Percentiles rank a stretch among this genome's conserved stretches.
Conservation (phyloP, 2,113 vertebrate genomes). For the Rhinopomastus cyanomelas region DNA sequence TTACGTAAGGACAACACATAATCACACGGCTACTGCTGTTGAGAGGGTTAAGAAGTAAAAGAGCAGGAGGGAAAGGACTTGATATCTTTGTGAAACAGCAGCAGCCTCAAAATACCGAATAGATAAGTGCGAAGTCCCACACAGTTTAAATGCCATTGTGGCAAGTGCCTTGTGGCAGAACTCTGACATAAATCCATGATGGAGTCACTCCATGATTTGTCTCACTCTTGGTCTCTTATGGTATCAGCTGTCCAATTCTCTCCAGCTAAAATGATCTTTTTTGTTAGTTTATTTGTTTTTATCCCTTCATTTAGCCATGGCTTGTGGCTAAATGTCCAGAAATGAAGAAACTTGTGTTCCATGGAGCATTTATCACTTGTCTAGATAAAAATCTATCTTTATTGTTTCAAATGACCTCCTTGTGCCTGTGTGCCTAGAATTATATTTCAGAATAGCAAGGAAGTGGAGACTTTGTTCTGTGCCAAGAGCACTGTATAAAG, state of each 20-base stretch:
- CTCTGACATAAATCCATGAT: neutral
- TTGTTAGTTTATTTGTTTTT: neutral
- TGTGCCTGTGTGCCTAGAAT: neutral
- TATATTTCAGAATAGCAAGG: neutral
- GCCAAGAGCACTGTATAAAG: neutral
- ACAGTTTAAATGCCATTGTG: neutral
- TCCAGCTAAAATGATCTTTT: neutral
- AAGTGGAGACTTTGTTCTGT: neutral
- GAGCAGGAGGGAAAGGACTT: neutral
- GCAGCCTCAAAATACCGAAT: neutral
- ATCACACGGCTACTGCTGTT: neutral
- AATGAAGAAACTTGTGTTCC: neutral
- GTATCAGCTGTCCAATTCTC: neutral
- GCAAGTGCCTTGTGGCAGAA: neutral
- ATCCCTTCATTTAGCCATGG: neutral
- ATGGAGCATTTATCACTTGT: neutral
- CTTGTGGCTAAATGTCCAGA: neutral
- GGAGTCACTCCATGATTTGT: too few relatives aligned
- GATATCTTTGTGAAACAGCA: neutral
- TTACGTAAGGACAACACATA: too few relatives aligned
- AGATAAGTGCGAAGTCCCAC: neutral
- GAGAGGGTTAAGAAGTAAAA: too few relatives aligned
- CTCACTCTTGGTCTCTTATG: neutral
- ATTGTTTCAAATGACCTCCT: neutral
- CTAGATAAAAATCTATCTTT: neutral